Conservation (phyloP, 2,888 invertebrate species). For the Hetaerina titia region DNA sequence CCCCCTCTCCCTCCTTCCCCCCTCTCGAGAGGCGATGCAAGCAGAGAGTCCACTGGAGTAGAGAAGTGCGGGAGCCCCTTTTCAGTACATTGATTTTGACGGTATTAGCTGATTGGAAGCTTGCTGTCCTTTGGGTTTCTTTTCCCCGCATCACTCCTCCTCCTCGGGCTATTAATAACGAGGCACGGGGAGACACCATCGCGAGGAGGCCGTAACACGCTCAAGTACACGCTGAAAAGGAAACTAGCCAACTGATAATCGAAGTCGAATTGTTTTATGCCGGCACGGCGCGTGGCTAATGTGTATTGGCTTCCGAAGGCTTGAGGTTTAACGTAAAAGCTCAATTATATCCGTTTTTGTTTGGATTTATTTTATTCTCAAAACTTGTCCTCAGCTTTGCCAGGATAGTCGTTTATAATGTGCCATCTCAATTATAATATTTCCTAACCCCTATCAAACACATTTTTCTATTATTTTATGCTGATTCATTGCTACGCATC, state of each 20-base stretch:
- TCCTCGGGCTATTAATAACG: constrained; percentile 23
- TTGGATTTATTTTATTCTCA: not conserved
- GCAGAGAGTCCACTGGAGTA: not conserved
- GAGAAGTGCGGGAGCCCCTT: constrained; percentile 55
- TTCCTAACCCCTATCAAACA: too few relatives aligned
- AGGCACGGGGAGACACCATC: not conserved
- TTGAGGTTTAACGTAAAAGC: not conserved
- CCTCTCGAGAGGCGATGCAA: not conserved
- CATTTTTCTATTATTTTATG: too few relatives aligned
- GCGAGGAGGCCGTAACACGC: constrained; percentile 37
- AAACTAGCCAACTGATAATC: constrained; percentile 45
- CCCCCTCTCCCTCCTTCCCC: too few relatives aligned
- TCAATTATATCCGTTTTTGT: constrained; percentile 11
- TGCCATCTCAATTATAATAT: too few relatives aligned
- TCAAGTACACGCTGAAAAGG: constrained; percentile 13
- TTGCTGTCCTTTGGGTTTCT: not conserved
- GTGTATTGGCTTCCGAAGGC: constrained; percentile 41
- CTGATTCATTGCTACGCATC: too few relatives aligned
- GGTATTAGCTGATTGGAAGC: constrained; percentile 46
- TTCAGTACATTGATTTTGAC: constrained; percentile 49
- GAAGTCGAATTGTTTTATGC: not conserved
- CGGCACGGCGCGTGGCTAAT: not conserved
- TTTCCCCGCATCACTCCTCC: not conserved
- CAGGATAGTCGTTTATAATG: not conserved
- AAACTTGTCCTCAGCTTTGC: not conserved